These are phyloP conservation scores for Furcifer pardalis DNA, from an alignment of 2,797 vertebrate genomes.

Conservation along the genomic window DNA sequence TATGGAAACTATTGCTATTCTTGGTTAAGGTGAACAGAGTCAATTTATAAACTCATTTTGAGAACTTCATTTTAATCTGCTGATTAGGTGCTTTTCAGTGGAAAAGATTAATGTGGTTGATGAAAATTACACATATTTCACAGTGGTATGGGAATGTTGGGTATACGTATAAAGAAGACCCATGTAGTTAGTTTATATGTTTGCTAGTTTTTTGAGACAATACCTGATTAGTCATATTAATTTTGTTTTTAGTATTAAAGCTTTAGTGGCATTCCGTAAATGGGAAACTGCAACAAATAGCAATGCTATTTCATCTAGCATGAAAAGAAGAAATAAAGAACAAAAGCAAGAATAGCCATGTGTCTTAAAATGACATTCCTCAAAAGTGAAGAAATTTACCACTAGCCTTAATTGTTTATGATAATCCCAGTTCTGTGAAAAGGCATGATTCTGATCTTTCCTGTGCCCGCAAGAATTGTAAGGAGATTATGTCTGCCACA, in stretches of 20 bases:
- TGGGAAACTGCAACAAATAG: background rate
- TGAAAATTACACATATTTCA: too few species aligned
- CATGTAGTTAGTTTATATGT: background rate
- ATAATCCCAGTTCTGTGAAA: conserved; percentile 7
- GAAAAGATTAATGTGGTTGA: background rate
- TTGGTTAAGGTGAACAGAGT: background rate
- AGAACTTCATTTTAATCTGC: background rate
- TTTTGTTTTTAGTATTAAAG: background rate
- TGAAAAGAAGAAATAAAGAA: background rate
- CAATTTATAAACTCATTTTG: background rate
- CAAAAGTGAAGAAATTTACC: conserved; percentile 21
- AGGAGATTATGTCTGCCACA: background rate
- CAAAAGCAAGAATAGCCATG: background rate
- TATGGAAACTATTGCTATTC: background rate
- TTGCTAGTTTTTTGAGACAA: background rate
- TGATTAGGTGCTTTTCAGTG: background rate
- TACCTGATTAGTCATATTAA: too few species aligned
- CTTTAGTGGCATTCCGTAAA: background rate
- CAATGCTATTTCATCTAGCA: conserved; percentile 7
- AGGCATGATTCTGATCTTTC: conserved; percentile 4
- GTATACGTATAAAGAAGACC: background rate
- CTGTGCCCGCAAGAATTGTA: conserved; percentile 1
- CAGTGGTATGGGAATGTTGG: background rate
- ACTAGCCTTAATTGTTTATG: conserved; percentile 41
- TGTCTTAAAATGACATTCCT: conserved; percentile 6